Evolutionary conservation across 1,140 invertebrate species (phyloP), one percentile per base, ranked within the genome.

Genomic region (Drosophila tsacasi): DNA sequence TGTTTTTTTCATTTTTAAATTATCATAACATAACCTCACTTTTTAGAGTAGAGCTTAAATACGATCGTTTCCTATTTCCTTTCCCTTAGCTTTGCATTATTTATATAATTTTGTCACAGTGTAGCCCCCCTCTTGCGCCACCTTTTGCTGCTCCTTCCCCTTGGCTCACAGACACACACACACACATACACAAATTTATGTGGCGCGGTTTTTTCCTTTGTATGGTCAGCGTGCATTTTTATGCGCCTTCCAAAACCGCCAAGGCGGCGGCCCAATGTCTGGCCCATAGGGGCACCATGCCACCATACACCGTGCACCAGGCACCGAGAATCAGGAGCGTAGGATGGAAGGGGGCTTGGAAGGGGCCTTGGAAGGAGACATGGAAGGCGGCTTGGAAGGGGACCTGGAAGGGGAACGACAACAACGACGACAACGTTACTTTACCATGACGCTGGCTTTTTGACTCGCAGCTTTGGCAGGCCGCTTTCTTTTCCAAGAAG

Each of bases 401-500:
- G 21, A 0, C 13, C 21, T 21, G 42, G 19, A 21, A 12, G 13
- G 64, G 37, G 17, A n/a, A 27, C 13, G 35, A 46, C 44, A 57
- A 23, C 52, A 46, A 35, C 52, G 27, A 50, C 69, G 62, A 76
- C 74, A 76, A 76, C 74, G 73, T 67, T 76, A 76, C 62, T 61
- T 78, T 71, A 72, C 75, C 76, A 79, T 79, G 76, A 78, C 76
- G 76, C 60, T 78, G 54, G 76, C 75, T 78, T 79, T 79, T 78
- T 55, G 54, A 67, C 50, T 49, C 49, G 49, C 59, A 74, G 77
- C 71, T 74, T 77, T 81, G 82, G 78, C 83, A 89, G 77, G 74
- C 84, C 85, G 84, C 84, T 89, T 89, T 89, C 84, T 89, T 89
- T 87, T 89, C 84, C 78, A 62, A 89, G 84, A 89, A 89, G 77